Percentiles rank a stretch among this genome's conserved stretches.
Evolutionary conservation across 2,888 invertebrate species (phyloP).

Genomic region (Trichogramma evanescens): DNA sequence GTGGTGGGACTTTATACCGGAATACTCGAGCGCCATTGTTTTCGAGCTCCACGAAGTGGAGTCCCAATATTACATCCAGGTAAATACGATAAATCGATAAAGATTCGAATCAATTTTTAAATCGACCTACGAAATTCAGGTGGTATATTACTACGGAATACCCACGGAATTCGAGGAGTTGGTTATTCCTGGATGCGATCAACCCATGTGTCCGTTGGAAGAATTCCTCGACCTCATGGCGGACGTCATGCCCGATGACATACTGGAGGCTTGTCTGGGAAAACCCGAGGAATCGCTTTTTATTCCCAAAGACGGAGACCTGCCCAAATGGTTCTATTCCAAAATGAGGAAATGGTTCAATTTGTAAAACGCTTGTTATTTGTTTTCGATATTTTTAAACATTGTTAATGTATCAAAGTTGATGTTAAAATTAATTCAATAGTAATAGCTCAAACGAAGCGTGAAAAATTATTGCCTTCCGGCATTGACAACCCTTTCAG

Average conservation of each 20-base stretch:
- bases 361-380: not conserved
- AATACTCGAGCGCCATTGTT: slow-evolving; percentile 8
- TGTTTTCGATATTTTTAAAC: too few species aligned
- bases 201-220: not conserved
- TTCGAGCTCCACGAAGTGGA: slow-evolving; percentile 2
- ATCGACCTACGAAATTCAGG: not conserved
- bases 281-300: not conserved
- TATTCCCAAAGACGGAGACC: not conserved
- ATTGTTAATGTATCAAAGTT: too few species aligned
- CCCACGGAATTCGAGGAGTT: not conserved
- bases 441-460: too few species aligned
- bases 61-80: slow-evolving; percentile 3
- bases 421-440: too few species aligned
- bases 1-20: slow-evolving; percentile 2
- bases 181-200: not conserved
- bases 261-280: not conserved
- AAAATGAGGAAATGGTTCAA: slow-evolving; percentile 1
- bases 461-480: too few species aligned
- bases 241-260: not conserved
- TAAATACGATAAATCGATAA: not conserved
- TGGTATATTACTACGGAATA: slow-evolving; percentile 3
- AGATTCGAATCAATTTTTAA: too few species aligned
- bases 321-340: slow-evolving; percentile 1
- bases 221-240: not conserved
- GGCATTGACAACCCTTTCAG: too few species aligned